Percentiles rank a stretch among this genome's conserved stretches.
phyloP scores from a whole-genome alignment of 2,888 invertebrate genomes.

The Mystacides longicornis region DNA sequence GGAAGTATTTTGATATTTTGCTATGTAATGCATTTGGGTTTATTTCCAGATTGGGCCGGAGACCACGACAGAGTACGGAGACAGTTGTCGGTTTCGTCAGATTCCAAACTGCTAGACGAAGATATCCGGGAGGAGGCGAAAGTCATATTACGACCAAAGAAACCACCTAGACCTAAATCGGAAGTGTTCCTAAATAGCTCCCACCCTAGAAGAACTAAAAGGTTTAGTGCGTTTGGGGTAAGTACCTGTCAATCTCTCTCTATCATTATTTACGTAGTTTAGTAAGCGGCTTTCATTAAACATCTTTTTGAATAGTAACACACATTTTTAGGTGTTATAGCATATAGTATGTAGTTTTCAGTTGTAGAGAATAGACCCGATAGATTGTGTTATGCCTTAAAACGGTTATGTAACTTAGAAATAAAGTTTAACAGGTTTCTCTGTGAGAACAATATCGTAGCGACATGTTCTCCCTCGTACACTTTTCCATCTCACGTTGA shows the following conservation, averaged over 20 bases:
- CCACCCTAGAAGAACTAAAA: conserved; percentile 76
- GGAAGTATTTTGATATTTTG: neutral
- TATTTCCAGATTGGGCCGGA: conserved; percentile 69
- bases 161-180: conserved; percentile 91
- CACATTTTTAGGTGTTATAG: too few relatives aligned
- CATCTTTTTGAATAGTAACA: too few relatives aligned
- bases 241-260: conserved; percentile 35
- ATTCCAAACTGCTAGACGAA: conserved; percentile 86
- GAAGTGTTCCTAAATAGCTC: conserved; percentile 83
- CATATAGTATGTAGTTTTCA: too few relatives aligned
- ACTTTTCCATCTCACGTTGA: too few relatives aligned
- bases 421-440: too few relatives aligned
- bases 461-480: too few relatives aligned
- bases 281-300: too few relatives aligned
- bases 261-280: too few relatives aligned
- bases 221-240: conserved; percentile 96
- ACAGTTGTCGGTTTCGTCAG: conserved; percentile 85
- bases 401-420: too few relatives aligned
- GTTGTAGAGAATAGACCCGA: too few relatives aligned
- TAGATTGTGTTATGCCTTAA: too few relatives aligned
- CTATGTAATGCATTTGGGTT: neutral
- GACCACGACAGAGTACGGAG: conserved; percentile 81
- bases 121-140: conserved; percentile 83
- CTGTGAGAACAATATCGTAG: too few relatives aligned
- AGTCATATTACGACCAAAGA: conserved; percentile 82